Conservation (phyloP, 2,888 invertebrate genomes). For the Acleris laterana region DNA sequence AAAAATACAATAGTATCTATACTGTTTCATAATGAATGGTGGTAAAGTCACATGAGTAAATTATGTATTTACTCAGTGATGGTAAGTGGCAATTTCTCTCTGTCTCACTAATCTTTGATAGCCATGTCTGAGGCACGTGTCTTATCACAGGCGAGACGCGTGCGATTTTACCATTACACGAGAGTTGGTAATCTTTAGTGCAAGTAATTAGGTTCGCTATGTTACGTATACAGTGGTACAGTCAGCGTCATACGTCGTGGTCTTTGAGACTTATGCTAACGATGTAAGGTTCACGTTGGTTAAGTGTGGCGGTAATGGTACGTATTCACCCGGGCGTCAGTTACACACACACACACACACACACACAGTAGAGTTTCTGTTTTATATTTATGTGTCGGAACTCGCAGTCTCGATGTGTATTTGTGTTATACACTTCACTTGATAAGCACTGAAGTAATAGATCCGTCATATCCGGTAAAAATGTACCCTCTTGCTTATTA, state of each 20-base stretch:
- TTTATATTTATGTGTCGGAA: neutral
- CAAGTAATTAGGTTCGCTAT: slow-evolving; percentile 23
- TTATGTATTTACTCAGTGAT: too few relatives aligned
- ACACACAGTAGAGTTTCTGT: neutral
- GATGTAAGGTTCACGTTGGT: too few relatives aligned
- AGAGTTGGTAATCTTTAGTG: slow-evolving; percentile 18
- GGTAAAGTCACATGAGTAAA: too few relatives aligned
- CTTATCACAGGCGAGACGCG: slow-evolving; percentile 59
- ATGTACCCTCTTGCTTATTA: neutral
- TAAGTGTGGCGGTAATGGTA: neutral
- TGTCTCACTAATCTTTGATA: slow-evolving; percentile 49
- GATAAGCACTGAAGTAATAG: neutral
- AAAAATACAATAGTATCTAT: too few relatives aligned
- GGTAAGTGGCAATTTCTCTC: slow-evolving; percentile 36
- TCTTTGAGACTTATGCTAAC: too few relatives aligned
- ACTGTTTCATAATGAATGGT: too few relatives aligned
- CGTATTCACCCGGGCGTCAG: slow-evolving; percentile 13
- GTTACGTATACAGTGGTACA: neutral
- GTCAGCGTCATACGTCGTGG: too few relatives aligned
- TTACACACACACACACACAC: slow-evolving; percentile 7
- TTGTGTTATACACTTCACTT: neutral
- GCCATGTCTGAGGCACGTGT: slow-evolving; percentile 55
- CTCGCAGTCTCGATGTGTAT: slow-evolving; percentile 2
- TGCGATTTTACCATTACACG: slow-evolving; percentile 45
- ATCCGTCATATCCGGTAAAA: neutral